Percentiles rank a stretch among this genome's conserved stretches.
Evolutionary conservation across 2,797 vertebrate genomes (phyloP).

Genomic region (Parotocinclus haroldoi): DNA sequence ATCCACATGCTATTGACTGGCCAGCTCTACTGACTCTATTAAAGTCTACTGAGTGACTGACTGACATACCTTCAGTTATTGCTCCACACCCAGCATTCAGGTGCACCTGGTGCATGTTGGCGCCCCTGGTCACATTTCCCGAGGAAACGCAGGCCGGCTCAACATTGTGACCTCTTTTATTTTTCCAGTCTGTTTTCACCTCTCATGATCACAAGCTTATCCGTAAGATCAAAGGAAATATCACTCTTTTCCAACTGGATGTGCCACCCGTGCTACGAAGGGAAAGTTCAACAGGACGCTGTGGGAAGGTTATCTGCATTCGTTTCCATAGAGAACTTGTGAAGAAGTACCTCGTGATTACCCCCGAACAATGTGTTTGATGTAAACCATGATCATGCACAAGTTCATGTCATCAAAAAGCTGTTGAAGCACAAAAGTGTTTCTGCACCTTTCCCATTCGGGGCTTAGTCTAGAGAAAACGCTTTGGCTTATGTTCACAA

Average conservation of each 20-base stretch:
- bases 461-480: too few species aligned
- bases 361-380: conserved; percentile 27
- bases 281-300: conserved; percentile 33
- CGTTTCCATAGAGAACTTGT: conserved; percentile 23
- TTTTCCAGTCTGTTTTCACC: conserved; percentile 41
- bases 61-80: conserved; percentile 54
- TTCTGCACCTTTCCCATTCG: conserved; percentile 1
- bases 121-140: conserved; percentile 56
- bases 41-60: conserved; percentile 52
- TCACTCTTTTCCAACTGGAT: conserved; percentile 39
- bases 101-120: conserved; percentile 48
- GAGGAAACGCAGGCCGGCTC: conserved; percentile 55
- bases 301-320: conserved; percentile 29
- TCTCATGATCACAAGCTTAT: conserved; percentile 54
- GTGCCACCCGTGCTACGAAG: conserved; percentile 30
- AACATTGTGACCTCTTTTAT: conserved; percentile 33
- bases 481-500: too few species aligned
- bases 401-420: conserved; percentile 22
- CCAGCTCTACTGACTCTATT: conserved; percentile 24
- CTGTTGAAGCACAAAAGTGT: conserved; percentile 24
- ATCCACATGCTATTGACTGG: conserved; percentile 28
- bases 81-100: conserved; percentile 28
- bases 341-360: conserved; percentile 24
- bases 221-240: conserved; percentile 34
- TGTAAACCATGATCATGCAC: conserved; percentile 12